Base-by-base conservation (phyloP, 2,888 invertebrate species). In the Synanthedon formicaeformis region DNA sequence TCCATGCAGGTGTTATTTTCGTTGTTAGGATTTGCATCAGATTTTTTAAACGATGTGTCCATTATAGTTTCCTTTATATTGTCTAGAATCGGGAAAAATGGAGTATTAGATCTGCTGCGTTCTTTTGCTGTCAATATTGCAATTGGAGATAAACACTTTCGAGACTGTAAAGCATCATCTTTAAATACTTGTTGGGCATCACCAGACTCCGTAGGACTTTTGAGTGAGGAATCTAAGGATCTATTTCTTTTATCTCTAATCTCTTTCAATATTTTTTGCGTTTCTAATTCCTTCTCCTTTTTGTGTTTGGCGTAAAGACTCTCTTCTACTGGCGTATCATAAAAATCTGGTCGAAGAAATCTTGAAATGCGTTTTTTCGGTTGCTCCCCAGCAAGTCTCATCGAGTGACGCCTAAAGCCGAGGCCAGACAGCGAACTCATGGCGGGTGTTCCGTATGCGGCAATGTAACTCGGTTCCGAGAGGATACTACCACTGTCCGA, bases 301-400 rank as follows among this genome's bases (percentile, higher is more conserved):
- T 89, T 88, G 66, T 91, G 90, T 69, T 90, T 76, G 1, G 90
- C 88, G 66, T 91, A 91, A 18, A 89, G 81, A 65, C 90, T 92
- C 62, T 93, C 93, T 55, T 92, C 92, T 16, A 89, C 75, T 8
- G 91, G 90, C 1, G 91, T 82, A 58, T 94, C 93, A 68, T 91
- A 93, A 70, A 94, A 94, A 73, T 95, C 94, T 0, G 94, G 92
- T 40, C 94, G 88, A 55, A 95, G 78, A 75, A 94, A 94, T 54
- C 95, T 84, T 8, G 93, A 93, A 55, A 93, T 90, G 57, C 92
- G 89, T 51, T 91, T 90, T 53, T 89, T 89, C 41, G 87, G 82
- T 54, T 87, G 85, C 34, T 86, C 82, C 27, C 63, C 65, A 4
- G 71, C 58, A 50, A 73, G 66, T 53, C 77, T 73, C 61, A 78